Evolutionary conservation across 2,888 invertebrate species (phyloP).

Genomic region (Pterobdella sp.): DNA sequence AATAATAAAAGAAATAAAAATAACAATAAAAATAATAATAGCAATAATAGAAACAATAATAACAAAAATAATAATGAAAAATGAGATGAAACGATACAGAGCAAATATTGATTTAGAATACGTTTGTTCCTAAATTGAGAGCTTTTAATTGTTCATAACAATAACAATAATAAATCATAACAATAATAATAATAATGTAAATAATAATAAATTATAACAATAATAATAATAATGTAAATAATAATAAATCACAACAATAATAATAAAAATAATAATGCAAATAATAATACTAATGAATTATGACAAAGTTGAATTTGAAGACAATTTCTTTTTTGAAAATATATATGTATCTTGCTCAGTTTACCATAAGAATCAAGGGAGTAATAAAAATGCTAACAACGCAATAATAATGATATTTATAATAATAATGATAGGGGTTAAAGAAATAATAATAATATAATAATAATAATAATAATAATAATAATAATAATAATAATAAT

Average conservation of each 20-base stretch:
- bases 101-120: no score
- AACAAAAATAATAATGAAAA: neutral
- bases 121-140: no score
- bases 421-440: no score
- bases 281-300: no score
- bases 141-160: neutral
- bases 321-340: no score
- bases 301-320: no score
- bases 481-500: constrained; percentile 14
- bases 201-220: neutral
- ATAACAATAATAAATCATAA: neutral
- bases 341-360: no score
- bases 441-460: neutral
- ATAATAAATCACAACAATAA: neutral
- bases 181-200: neutral
- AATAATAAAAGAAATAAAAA: neutral
- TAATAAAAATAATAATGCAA: neutral
- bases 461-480: constrained; percentile 11
- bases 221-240: neutral
- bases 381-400: no score
- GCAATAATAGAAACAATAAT: neutral
- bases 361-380: no score
- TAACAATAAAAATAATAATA: neutral
- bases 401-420: no score
- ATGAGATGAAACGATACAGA: no score